Base-by-base conservation (phyloP, 2,888 invertebrate species). In the Oxytorus armatus region DNA sequence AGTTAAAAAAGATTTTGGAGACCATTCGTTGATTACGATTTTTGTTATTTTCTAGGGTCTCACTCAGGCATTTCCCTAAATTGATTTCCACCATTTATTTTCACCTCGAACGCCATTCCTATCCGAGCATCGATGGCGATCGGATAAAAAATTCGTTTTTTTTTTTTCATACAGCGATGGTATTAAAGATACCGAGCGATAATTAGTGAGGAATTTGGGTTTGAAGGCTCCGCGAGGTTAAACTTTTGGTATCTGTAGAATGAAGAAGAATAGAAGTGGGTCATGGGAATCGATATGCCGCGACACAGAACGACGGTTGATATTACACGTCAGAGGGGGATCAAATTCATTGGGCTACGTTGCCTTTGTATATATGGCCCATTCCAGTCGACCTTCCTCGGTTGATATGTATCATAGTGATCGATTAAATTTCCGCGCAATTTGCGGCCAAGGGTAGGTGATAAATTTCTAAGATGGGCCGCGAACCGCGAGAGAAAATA, bases 261-360 rank as follows among this genome's bases (percentile, higher is more conserved):
- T 36, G 59, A 33, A 36, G 53, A n/a, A 59, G 49, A 51, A 55
- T 8, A 44, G 59, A 77, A 79, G 75, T 79, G 72, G 79, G 79
- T 79, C 79, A 79, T 72, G 79, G 76, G 76, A 79, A 79, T 79
- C 79, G 79, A 79, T 79, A 79, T 53, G 68, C 42, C 70, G 59
- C 76, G 79, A 61, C 76, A 72, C 76, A 76, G 53, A 61, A 68
- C 66, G 11, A 55, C 65, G 72, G 29, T 77, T 72, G 61, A 72
- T 79, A 72, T 68, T 39, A 72, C 42, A 61, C 61, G 51, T 73
- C 63, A 36, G 42, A 18, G 36, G 53, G 70, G 55, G 53, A 59
- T 61, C 47, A 66, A 63, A 76, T 79, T 79, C 76, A 33, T 51
- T 21, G 69, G 33, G 57, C 59, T 47, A 29, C 65, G n/a, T n/a